Evolutionary conservation across 2,888 invertebrate species (phyloP).

Genomic region (Tipula vernalis): DNA sequence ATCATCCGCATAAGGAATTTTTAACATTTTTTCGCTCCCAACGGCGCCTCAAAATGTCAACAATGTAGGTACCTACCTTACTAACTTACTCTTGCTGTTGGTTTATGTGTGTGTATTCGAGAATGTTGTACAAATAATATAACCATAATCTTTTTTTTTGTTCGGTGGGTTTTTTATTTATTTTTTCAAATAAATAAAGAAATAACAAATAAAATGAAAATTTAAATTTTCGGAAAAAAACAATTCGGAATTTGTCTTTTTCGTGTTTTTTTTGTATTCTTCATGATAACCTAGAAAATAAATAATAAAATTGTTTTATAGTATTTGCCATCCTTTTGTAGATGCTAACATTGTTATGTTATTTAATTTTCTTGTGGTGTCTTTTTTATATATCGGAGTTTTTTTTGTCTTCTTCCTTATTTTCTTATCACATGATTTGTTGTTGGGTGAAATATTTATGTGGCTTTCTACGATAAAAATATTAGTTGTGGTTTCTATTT

Average conservation of each 20-base stretch:
- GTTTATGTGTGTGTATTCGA: background rate
- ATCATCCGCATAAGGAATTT: background rate
- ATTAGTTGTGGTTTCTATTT: background rate
- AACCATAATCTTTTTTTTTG: background rate
- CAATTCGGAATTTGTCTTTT: background rate
- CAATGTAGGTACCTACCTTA: background rate
- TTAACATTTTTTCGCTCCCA: background rate
- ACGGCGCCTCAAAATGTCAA: background rate
- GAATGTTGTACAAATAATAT: background rate
- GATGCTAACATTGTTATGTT: background rate
- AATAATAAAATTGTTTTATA: background rate
- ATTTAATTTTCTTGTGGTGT: slow-evolving; percentile 4
- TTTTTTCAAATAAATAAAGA: background rate
- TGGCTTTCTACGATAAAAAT: background rate
- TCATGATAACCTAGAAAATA: background rate
- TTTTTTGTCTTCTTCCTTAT: background rate
- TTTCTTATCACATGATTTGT: background rate
- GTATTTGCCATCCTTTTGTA: background rate
- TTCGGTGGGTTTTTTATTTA: background rate
- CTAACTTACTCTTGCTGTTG: background rate
- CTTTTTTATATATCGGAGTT: background rate
- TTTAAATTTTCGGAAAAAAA: background rate
- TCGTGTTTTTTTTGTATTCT: background rate
- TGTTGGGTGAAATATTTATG: background rate
- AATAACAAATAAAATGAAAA: background rate